These are phyloP conservation scores for Tetragonisca angustula DNA, from an alignment of 2,888 invertebrate species.

Conservation along the genomic window DNA sequence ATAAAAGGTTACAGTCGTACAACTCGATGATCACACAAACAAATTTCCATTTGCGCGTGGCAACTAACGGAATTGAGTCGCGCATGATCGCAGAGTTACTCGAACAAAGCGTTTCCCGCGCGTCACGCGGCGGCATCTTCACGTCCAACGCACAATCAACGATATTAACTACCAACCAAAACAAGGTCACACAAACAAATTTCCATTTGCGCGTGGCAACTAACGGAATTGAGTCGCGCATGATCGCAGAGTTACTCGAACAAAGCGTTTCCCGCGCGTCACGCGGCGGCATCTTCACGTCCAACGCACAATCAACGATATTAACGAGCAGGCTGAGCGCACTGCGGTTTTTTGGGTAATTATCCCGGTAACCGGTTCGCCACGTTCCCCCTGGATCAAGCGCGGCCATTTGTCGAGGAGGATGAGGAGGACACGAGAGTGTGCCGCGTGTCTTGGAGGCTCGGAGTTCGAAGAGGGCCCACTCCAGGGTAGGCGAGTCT, in stretches of 20 bases:
- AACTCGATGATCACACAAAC: too few relatives aligned
- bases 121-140: slow-evolving; percentile 32
- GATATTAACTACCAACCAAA: too few relatives aligned
- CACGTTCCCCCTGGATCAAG: slow-evolving; percentile 39
- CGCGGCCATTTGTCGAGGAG: slow-evolving; percentile 38
- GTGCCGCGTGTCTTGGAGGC: slow-evolving; percentile 29
- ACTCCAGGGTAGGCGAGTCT: slow-evolving; percentile 56
- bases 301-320: slow-evolving; percentile 45
- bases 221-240: background rate
- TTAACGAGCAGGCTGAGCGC: slow-evolving; percentile 43
- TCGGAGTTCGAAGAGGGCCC: slow-evolving; percentile 32
- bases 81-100: slow-evolving; percentile 4
- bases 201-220: background rate
- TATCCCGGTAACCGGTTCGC: slow-evolving; percentile 54
- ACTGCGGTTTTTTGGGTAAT: slow-evolving; percentile 56
- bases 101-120: slow-evolving; percentile 19
- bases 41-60: background rate
- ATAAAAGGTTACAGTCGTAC: too few relatives aligned
- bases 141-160: slow-evolving; percentile 45
- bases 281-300: slow-evolving; percentile 31
- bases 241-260: slow-evolving; percentile 15
- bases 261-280: slow-evolving; percentile 28
- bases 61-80: slow-evolving; percentile 1
- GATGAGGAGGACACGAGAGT: slow-evolving; percentile 1
- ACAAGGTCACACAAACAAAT: too few relatives aligned